Conservation (phyloP, 2,113 vertebrate genomes). For the Oncorhynchus gorbuscha region DNA sequence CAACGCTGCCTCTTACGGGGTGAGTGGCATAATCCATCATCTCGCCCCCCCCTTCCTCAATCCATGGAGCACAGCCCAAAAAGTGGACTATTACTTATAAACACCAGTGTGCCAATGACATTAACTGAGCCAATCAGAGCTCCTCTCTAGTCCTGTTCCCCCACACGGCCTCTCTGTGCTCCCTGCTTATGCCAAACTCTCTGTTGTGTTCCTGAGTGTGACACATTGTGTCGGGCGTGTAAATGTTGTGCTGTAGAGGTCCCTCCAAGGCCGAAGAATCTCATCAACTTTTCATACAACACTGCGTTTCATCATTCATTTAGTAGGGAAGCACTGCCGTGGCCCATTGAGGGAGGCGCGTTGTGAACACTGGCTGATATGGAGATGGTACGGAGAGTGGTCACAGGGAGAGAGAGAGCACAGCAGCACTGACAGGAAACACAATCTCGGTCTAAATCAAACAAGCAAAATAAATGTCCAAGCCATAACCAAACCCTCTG, state of each 20-base stretch:
- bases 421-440: neutral
- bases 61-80: slow-evolving; percentile 5
- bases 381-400: neutral
- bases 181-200: neutral
- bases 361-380: neutral
- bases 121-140: neutral
- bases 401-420: neutral
- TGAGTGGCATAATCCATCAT: slow-evolving; percentile 62
- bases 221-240: slow-evolving; percentile 6
- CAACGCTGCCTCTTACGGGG: slow-evolving; percentile 97
- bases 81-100: neutral
- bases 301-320: slow-evolving; percentile 18
- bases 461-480: no score
- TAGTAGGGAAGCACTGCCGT: neutral
- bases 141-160: neutral
- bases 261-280: neutral
- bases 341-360: neutral
- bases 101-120: neutral
- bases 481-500: no score
- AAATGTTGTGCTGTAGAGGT: neutral
- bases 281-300: slow-evolving; percentile 19
- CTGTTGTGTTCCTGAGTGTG: neutral
- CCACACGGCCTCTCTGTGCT: neutral
- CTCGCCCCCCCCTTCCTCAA: neutral
- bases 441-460: neutral